Conservation (phyloP, 2,113 vertebrate genomes). For the Uropsilus gracilis region DNA sequence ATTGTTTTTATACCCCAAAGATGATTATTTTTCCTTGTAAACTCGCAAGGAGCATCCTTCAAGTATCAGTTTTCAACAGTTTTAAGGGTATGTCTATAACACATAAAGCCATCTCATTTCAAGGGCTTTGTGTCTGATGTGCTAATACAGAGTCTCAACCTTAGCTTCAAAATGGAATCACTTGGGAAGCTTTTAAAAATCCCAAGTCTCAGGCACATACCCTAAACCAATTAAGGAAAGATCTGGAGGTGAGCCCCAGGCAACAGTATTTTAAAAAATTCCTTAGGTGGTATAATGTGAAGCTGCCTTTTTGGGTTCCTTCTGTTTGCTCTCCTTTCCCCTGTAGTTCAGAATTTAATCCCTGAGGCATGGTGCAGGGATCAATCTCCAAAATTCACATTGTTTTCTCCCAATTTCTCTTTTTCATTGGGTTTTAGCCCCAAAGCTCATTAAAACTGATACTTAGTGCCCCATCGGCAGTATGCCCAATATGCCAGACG, state of each 20-base stretch:
- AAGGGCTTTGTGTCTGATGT: neutral
- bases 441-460: neutral
- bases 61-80: conserved; percentile 54
- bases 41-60: conserved; percentile 13
- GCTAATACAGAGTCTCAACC: neutral
- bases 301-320: neutral
- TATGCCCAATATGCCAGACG: neutral
- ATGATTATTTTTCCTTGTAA: conserved; percentile 44
- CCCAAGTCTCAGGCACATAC: neutral
- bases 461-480: neutral
- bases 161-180: conserved; percentile 50
- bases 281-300: neutral
- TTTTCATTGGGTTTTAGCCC: neutral
- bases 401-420: neutral
- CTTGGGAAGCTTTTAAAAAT: conserved; percentile 25
- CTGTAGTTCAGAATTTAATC: neutral
- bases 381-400: neutral
- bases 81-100: neutral
- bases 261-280: neutral
- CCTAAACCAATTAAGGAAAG: conserved; percentile 44
- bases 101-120: neutral
- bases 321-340: neutral
- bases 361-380: neutral
- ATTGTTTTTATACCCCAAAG: conserved; percentile 35
- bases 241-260: neutral